phyloP scores from a whole-genome alignment of 2,113 vertebrate species.

The Tachycineta bicolor region DNA sequence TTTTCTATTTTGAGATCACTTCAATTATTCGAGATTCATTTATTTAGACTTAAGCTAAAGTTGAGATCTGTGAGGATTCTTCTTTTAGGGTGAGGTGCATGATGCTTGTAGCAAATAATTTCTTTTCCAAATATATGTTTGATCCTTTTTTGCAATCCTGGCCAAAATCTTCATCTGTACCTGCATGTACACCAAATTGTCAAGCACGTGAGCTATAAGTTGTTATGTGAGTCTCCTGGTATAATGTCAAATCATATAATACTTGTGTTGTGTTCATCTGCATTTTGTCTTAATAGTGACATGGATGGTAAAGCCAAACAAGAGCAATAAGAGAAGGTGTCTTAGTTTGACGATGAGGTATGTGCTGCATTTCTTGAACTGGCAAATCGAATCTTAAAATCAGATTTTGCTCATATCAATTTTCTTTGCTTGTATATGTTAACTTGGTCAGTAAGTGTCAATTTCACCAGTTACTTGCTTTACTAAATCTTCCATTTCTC shows the following conservation, averaged over 20 bases:
- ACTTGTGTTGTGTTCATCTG: not conserved
- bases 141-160: not conserved
- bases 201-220: not conserved
- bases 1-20: not conserved
- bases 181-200: not conserved
- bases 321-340: not conserved
- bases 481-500: not conserved
- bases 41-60: not conserved
- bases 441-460: not conserved
- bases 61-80: not conserved
- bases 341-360: not conserved
- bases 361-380: not conserved
- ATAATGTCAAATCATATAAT: not conserved
- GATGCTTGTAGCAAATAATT: not conserved
- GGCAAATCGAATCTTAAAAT: not conserved
- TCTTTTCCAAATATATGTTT: not conserved
- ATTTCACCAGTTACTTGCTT: slow-evolving; percentile 12
- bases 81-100: not conserved
- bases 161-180: not conserved
- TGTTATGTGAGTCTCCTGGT: not conserved
- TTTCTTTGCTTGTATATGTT: not conserved
- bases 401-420: not conserved
- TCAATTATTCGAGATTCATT: not conserved
- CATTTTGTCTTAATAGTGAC: not conserved
- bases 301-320: not conserved